These are phyloP conservation scores for Rynchops niger DNA, from an alignment of 2,113 vertebrate genomes.

Conservation along the genomic window DNA sequence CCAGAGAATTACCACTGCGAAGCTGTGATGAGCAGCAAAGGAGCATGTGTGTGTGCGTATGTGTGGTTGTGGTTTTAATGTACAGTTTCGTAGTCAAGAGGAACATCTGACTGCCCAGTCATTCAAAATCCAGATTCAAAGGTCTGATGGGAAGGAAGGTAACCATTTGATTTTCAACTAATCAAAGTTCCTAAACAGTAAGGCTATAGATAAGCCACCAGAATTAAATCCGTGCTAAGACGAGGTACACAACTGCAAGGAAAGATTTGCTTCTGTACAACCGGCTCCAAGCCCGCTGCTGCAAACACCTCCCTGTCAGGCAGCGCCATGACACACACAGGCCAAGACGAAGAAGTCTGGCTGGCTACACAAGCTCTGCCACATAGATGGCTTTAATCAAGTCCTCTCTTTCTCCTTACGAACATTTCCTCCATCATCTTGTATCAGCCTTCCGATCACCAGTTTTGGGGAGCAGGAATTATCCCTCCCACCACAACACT, in stretches of 20 bases:
- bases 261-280: not conserved
- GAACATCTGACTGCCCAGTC: not conserved
- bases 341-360: not conserved
- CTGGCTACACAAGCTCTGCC: not conserved
- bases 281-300: not conserved
- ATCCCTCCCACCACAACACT: fast-evolving
- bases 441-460: not conserved
- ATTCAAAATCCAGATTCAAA: not conserved
- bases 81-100: not conserved
- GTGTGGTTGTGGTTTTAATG: not conserved
- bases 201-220: not conserved
- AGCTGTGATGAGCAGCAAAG: constrained; percentile 79
- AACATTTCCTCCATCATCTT: not conserved
- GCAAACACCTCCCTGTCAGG: not conserved
- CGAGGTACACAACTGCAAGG: not conserved
- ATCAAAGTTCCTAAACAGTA: not conserved
- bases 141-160: not conserved
- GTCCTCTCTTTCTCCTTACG: not conserved
- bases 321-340: fast-evolving
- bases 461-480: not conserved
- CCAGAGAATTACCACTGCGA: constrained; percentile 68
- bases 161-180: not conserved
- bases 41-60: not conserved
- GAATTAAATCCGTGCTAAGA: not conserved
- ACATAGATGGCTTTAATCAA: not conserved